Base-by-base conservation (phyloP, 2,113 vertebrate species). In the Larimichthys crocea region DNA sequence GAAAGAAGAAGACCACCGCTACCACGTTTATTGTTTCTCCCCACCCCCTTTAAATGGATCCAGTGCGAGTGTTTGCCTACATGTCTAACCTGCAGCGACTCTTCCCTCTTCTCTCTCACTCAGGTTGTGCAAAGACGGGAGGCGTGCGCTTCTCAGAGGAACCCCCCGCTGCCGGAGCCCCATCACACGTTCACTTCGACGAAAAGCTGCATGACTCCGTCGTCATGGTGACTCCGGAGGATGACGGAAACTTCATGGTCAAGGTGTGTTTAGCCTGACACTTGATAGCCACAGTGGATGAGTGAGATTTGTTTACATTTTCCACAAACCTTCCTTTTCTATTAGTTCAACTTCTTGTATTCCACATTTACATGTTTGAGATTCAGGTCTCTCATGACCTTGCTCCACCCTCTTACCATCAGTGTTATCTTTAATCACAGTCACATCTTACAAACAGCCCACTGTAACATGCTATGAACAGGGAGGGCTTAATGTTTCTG, bases 171-270 rank as follows among this genome's bases (percentile, higher is more conserved):
- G 79, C 86, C 10, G 81, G 76, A 2, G 77, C 91, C 35, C 64
- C 94, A 2, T 95, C 94, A 7, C 95, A 95, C 1, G 95, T 96
- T 53, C 95, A 95, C 76, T 96, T 95, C 2, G 95, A 96, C 0
- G 94, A 96, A 63, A 95, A 96, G 83, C 93, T 95, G 53, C 95
- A 95, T 24, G 95, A 96, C 88, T 96, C 95, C 0, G 86, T 96
- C 6, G 94, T 96, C 89, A 95, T 95, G 95, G 95, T 96, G 80
- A 95, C 90, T 9, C 87, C 88, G 0, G 92, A 95, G 79, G 83
- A 92, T 3, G 94, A 94, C 8, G 93, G 94, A 50, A 94, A 94
- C 92, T 96, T 95, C 87, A 80, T 95, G 87, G 95, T 95, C 65
- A 96, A 96, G 94, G 95, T 96, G 72, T 3, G 92, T 67, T 24